phyloP scores from a whole-genome alignment of 2,888 invertebrate species.

The Tipula vernalis region DNA sequence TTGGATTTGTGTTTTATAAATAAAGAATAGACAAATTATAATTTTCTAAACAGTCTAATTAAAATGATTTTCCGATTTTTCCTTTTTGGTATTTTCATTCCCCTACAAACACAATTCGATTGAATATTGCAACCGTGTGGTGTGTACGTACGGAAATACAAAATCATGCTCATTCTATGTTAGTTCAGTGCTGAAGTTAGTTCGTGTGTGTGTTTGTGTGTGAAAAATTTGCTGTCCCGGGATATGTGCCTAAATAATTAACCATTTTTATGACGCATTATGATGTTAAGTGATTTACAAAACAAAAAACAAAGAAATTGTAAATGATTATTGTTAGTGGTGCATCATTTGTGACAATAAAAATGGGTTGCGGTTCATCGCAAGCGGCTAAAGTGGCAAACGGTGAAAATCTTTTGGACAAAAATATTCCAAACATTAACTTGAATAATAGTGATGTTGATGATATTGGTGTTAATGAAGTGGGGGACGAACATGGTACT shows the following conservation, averaged over 20 bases:
- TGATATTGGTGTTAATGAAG: not conserved
- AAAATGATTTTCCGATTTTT: not conserved
- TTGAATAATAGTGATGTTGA: not conserved
- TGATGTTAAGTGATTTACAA: not conserved
- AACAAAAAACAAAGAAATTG: not conserved
- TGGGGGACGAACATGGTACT: not conserved
- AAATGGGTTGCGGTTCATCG: constrained; percentile 23
- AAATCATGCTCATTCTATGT: not conserved
- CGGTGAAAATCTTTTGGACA: not conserved
- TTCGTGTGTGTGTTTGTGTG: not conserved
- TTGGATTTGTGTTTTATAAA: not conserved
- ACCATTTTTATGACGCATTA: not conserved
- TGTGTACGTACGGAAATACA: not conserved
- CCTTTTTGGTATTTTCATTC: not conserved
- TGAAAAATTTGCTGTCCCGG: not conserved
- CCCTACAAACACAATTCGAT: not conserved
- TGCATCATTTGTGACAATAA: not conserved
- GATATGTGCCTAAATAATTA: not conserved
- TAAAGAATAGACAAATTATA: not conserved
- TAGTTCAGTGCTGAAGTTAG: not conserved
- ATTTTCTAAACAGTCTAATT: not conserved
- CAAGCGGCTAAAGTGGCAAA: constrained; percentile 15
- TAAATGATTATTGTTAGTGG: not conserved
- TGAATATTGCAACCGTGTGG: not conserved
- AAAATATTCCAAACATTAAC: not conserved